Evolutionary conservation across 2,113 vertebrate species (phyloP).

Genomic region (Myrmecophaga tridactyla): DNA sequence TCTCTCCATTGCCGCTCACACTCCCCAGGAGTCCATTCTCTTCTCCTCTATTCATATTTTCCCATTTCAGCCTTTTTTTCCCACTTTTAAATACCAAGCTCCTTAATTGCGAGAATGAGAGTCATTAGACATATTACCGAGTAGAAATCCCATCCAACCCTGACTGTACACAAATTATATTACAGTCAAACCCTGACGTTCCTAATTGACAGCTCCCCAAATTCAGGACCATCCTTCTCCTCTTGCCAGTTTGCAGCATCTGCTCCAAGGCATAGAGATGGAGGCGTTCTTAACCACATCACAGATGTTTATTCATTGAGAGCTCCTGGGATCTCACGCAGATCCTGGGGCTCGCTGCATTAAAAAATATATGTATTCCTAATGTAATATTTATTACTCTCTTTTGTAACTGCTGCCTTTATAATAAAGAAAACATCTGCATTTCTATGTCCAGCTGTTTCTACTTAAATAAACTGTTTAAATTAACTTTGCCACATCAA

Average conservation of each 20-base stretch:
- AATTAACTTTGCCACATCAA: conserved; percentile 62
- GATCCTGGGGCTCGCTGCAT: background rate
- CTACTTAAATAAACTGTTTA: conserved; percentile 77
- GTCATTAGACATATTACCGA: conserved; percentile 68
- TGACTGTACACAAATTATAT: background rate
- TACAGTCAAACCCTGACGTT: background rate
- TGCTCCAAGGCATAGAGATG: background rate
- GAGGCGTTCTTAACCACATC: background rate
- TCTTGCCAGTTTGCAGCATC: background rate
- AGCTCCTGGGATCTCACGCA: background rate
- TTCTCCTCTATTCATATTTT: background rate
- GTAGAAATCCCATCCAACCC: conserved; percentile 54
- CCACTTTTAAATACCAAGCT: conserved; percentile 60
- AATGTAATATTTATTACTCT: conserved; percentile 82
- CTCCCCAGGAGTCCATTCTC: too few relatives aligned
- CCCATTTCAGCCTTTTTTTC: conserved; percentile 41
- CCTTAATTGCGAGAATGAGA: conserved; percentile 74
- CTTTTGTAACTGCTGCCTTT: conserved; percentile 63
- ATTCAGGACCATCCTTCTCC: background rate
- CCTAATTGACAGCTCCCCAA: background rate
- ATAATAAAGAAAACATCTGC: conserved; percentile 77
- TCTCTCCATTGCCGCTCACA: background rate
- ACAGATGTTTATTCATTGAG: conserved; percentile 73
- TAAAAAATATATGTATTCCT: conserved; percentile 25
- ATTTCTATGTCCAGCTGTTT: conserved; percentile 66